Base-by-base conservation (phyloP, 2,888 invertebrate species). In the Pseudococcus viburni region DNA sequence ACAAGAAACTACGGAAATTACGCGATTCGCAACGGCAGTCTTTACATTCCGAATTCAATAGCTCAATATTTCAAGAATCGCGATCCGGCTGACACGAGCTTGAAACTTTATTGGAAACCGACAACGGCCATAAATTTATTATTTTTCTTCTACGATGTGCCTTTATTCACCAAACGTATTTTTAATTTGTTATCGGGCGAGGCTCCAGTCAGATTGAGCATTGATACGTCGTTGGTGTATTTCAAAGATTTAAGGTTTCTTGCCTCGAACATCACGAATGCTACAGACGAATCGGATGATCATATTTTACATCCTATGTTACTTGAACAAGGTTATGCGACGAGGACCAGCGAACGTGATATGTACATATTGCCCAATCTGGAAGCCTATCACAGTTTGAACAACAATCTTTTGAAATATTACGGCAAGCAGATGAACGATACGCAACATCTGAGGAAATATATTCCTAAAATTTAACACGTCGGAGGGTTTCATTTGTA, bases 351-450 rank as follows among this genome's bases (percentile, higher is more conserved):
- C 17, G 33, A 73, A 15, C 73, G 33, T 5, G 73, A 73, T 73
- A 33, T 33, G 73, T 73, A 73, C 33, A 17, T 33, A 15, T 73
- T 73, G 9, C 73, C 73, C 17, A 73, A 73, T 73, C 5, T 73
- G 4, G 73, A 73, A 73, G 73, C 73, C 26, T 73, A 73, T 33
- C 73, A 73, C 8, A 73, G 73, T 17, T 17, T 73, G 73, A 17
- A 73, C 33, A 73, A 73, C 6, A 26, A 73, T 73, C 4, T 73
- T 73, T 39, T 73, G 73, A 33, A 26, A 39, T 73, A 73, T 73
- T 33, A 73, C 6, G 15, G 33, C 26, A 33, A 73, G 6, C 26
- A 17, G 15, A 33, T 73, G 73, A 73, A 73, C 39, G 73, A 73
- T 4, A 73, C 73, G 26, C 73, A 73, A 33, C 22, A 26, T 68